These are phyloP conservation scores for Ranitomeya variabilis DNA, from an alignment of 2,113 vertebrate genomes.

Conservation along the genomic window DNA sequence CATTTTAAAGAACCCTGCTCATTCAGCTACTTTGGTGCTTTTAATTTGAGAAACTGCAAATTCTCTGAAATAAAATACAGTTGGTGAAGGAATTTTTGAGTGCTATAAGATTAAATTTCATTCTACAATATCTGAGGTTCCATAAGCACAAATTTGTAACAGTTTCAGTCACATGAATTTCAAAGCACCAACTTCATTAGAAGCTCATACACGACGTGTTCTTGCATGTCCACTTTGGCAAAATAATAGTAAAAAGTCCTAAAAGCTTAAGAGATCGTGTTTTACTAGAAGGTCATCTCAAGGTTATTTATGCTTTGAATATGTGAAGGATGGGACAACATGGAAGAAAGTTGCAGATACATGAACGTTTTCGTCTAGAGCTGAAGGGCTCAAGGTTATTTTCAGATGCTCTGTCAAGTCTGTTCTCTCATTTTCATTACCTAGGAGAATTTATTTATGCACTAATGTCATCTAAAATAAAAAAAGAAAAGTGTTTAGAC, in stretches of 20 bases:
- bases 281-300: conserved; percentile 57
- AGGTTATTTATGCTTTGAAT: conserved; percentile 55
- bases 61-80: conserved; percentile 71
- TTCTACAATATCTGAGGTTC: conserved; percentile 73
- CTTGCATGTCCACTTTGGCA: conserved; percentile 43
- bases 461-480: conserved; percentile 44
- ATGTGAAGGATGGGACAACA: conserved; percentile 44
- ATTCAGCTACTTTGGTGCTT: conserved; percentile 58
- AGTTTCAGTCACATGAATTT: conserved; percentile 75
- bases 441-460: conserved; percentile 38
- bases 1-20: conserved; percentile 41
- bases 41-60: conserved; percentile 67
- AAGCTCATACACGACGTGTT: conserved; percentile 59
- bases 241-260: conserved; percentile 54
- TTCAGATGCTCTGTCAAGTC: conserved; percentile 16
- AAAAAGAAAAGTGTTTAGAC: conserved; percentile 29
- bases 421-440: conserved; percentile 24
- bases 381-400: conserved; percentile 42
- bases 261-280: conserved; percentile 58
- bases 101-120: conserved; percentile 73
- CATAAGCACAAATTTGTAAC: conserved; percentile 73
- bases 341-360: conserved; percentile 21
- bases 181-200: conserved; percentile 70
- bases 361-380: neutral
- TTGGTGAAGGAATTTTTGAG: conserved; percentile 69